Base-by-base conservation (phyloP, 2,113 vertebrate species). In the Saccopteryx bilineata region DNA sequence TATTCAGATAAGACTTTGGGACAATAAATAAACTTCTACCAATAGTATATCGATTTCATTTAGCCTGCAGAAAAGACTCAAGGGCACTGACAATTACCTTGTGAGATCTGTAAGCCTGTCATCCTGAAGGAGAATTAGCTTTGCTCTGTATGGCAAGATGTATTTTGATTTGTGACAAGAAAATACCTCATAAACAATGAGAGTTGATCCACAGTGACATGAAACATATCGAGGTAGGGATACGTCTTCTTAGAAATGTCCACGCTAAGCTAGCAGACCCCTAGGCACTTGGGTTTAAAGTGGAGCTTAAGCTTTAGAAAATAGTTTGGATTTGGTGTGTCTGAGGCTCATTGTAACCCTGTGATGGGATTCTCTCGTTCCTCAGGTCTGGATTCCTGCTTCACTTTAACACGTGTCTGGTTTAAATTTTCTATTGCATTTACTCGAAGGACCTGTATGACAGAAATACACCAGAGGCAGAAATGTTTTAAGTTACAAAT, bases 1-100 rank as follows among this genome's bases (percentile, higher is more conserved):
- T 31, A 74, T 58, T 89, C 63, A 84, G 76, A 94, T 90, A 56
- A 76, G 39, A 76, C 46, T 76, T 92, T 33, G 17, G 18, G n/a
- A 83, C 6, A 17, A 33, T 63, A 15, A 82, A 14, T 8, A 33
- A 28, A 52, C 8, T 13, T 74, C 28, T 79, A 78, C 17, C 80
- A 65, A 89, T 58, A 17, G 9, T 86, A 15, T 28, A 95, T 24
- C 6, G 14, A 79, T 87, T 95, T 94, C 85, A 93, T 76, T 91
- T 81, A 78, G 31, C 52, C n/a, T 46, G 6, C 7, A 96, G 65
- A 86, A 91, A 84, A 95, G 50, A 92, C 48, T 50, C 33, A 92
- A 96, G 60, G 81, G 65, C 54, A 66, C 48, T 72, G 54, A 71
- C 14, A 92, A 87, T 82, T 65, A 84, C 54, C 80, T 75, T 84